A percentile compares a stretch with the other conserved stretches of the same genome.
Evolutionary conservation across 2,797 vertebrate species (phyloP).

Genomic region (Hephaestus fuliginosus): DNA sequence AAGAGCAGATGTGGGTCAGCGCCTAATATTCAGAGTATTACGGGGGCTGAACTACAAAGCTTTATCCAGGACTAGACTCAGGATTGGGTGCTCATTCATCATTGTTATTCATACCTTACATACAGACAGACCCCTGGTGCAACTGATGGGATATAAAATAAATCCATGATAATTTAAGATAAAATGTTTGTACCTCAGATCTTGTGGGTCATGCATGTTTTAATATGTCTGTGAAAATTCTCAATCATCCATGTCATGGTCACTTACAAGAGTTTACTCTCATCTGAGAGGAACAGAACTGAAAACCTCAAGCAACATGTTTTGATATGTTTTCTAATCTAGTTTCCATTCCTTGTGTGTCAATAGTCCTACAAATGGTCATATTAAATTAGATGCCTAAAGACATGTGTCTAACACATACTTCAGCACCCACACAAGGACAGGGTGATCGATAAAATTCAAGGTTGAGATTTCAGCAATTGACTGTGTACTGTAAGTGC

Average conservation of each 20-base stretch:
- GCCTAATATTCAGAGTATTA: slow-evolving; percentile 74
- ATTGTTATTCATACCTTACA: slow-evolving; percentile 54
- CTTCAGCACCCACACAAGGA: slow-evolving; percentile 16
- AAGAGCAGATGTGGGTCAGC: slow-evolving; percentile 79
- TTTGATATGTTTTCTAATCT: background rate
- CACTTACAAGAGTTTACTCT: too few relatives aligned
- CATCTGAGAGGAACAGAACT: too few relatives aligned
- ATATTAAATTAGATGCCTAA: slow-evolving; percentile 24
- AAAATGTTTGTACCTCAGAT: background rate
- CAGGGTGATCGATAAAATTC: slow-evolving; percentile 13
- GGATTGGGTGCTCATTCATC: slow-evolving; percentile 61
- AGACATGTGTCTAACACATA: slow-evolving; percentile 24
- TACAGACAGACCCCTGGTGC: slow-evolving; percentile 23
- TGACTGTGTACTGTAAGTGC: background rate
- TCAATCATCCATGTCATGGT: too few relatives aligned
- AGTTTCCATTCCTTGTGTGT: background rate
- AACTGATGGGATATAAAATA: slow-evolving; percentile 27
- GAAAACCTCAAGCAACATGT: background rate
- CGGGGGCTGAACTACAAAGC: slow-evolving; percentile 59
- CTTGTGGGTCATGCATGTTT: background rate
- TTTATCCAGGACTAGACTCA: slow-evolving; percentile 59
- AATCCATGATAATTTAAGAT: slow-evolving; percentile 24
- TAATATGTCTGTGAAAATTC: background rate
- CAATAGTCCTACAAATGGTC: slow-evolving; percentile 2
- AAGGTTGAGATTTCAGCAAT: slow-evolving; percentile 8